Evolutionary conservation across 1,140 invertebrate species (phyloP).

Genomic region (Belonocnema kinseyi): DNA sequence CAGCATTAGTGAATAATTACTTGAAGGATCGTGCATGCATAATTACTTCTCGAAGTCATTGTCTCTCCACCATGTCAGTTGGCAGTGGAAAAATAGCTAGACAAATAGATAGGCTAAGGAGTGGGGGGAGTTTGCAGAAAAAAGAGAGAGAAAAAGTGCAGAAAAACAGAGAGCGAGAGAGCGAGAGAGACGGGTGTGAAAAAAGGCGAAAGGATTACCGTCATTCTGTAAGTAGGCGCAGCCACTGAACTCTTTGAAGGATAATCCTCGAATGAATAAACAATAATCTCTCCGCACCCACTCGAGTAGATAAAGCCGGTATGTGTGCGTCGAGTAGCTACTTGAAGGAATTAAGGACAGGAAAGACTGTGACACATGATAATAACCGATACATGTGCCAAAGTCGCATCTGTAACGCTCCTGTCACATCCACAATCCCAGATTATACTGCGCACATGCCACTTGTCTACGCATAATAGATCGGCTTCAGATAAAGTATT

Average conservation of each 20-base stretch:
- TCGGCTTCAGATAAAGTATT: background rate
- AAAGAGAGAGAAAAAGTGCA: conserved; percentile 28
- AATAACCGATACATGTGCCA: background rate
- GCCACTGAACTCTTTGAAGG: conserved; percentile 70
- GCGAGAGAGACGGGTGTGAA: background rate
- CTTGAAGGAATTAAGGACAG: conserved; percentile 4
- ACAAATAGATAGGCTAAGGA: background rate
- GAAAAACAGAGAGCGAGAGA: background rate
- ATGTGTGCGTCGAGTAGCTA: conserved; percentile 49
- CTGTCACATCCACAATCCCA: background rate
- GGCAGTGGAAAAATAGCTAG: conserved; percentile 38
- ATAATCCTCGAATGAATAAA: conserved; percentile 71
- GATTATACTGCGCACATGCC: background rate
- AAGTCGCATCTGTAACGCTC: background rate
- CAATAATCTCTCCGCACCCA: conserved; percentile 66
- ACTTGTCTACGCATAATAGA: background rate
- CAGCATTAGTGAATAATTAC: background rate
- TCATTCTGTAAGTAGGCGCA: conserved; percentile 65
- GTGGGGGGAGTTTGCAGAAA: conserved; percentile 41
- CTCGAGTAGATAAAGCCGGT: conserved; percentile 57
- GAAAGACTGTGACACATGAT: conserved; percentile 6
- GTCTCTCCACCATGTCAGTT: background rate
- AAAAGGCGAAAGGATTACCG: conserved; percentile 60
- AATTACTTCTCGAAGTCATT: background rate
- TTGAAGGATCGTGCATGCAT: background rate